Base-by-base conservation (phyloP, 2,888 invertebrate species). In the Subacronicta megacephala region DNA sequence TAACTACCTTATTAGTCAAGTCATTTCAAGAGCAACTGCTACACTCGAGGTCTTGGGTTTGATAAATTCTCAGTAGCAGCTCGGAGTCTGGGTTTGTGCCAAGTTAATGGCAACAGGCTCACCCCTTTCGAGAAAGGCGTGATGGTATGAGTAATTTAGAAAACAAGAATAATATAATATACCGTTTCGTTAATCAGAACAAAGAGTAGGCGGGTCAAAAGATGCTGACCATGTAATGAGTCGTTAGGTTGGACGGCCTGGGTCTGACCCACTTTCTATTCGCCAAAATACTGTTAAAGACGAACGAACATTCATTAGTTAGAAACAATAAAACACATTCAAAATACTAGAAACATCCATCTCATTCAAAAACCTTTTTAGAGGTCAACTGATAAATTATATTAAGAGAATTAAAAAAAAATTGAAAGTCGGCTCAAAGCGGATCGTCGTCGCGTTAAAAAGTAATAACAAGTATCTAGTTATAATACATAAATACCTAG, bases 201-300 rank as follows among this genome's bases (percentile, higher is more conserved):
- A 41, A 37, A 17, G 37, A 55, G 42, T 35, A 20, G 52, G 58
- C 38, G 54, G 37, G 10, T 37, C 44, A 42, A 56, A 64, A 62
- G 17, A 44, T 38, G 62, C 55, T 62, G 52, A 60, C 70, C 41
- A 57, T 54, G 23, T 33, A 36, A 63, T 46, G 56, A 54, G 12
- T 56, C 52, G 50, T 70, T 55, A 44, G 35, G 29, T 13, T 18
- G 23, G 29, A 18, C 40, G 38, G 20, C 69, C 53, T 65, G 53
- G 68, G 40, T 35, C 17, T 33, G 59, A 35, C 55, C 61, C 41
- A 45, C 71, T 74, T 73, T 73, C 77, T 43, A 59, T 42, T 45
- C 17, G 20, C 53, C 40, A 56, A 63, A 75, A 62, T 52, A 47
- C 47, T 37, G 50, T 56, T 52, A 41, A 36, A 45, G 26, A 42